Evolutionary conservation across 2,888 invertebrate genomes (phyloP), one percentile per base, ranked within the genome.

Genomic region (Sturmia bella): DNA sequence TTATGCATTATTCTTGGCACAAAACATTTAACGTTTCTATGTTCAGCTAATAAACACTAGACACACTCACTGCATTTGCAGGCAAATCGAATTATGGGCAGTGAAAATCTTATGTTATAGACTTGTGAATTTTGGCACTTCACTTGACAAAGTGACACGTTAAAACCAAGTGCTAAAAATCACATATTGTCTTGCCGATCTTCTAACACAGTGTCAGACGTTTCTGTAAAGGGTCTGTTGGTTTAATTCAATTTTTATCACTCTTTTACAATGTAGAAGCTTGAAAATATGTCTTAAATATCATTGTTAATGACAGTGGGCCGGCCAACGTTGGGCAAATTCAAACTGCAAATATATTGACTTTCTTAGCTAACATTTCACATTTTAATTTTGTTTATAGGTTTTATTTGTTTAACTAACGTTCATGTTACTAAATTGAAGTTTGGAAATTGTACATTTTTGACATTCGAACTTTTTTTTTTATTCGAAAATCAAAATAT

Each of bases 111-210:
- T 39, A 54, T 63, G 54, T 77, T 69, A 69, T 74, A 69, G 57
- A 69, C 73, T 69, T 81, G 81, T 69, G 77, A 81, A 69, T 77
- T 81, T 81, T 77, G 69, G 43, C 81, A 81, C 81, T 63, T 73
- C 43, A 57, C 43, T 73, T 73, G 27, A 48, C 48, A 56, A 64
- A 74, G 66, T 73, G 64, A 52, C 72, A 73, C 57, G 17, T 54
- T 27, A 52, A 52, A 52, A 45, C 52, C 52, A 76, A 80, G 80
- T 76, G 76, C 54, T 80, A 72, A 76, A 80, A n/a, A n/a, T n/a
- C n/a, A 76, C 48, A 56, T 45, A 63, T 68, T 75, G 1, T 5
- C 24, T 45, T 9, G 37, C 12, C 41, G 4, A 11, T 61, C 41
- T 32, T 32, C 17, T n/a, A 32, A 21, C 73, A 54, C 41, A 54